Percentiles rank a stretch among this genome's conserved stretches.
These are phyloP conservation scores for Nothocercus julius DNA, from an alignment of 2,113 vertebrate genomes.

Conservation along the genomic window DNA sequence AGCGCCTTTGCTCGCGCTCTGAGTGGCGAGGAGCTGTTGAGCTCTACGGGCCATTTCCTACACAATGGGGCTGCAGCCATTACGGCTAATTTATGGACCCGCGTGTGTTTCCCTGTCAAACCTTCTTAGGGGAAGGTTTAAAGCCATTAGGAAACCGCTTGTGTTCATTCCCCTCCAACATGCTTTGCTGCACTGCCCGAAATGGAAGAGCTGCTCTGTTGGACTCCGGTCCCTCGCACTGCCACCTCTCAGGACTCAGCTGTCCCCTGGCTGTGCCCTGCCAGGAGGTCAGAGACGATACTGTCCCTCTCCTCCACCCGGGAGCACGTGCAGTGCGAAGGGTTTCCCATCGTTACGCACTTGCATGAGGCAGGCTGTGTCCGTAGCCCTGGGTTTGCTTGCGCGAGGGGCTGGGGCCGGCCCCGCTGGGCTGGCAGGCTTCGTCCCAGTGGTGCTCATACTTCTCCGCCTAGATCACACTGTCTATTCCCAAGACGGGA, in stretches of 20 bases:
- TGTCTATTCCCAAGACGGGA: not conserved
- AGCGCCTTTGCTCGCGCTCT: slow-evolving; percentile 54
- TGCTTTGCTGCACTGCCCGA: fast-evolving
- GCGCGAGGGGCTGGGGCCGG: not conserved
- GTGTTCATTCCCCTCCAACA: not conserved
- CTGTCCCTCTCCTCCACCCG: fast-evolving
- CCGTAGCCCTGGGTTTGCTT: not conserved
- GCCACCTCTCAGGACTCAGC: not conserved
- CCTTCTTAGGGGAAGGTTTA: slow-evolving; percentile 28
- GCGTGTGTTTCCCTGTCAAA: slow-evolving; percentile 39
- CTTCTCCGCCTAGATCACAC: not conserved
- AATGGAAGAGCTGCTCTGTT: not conserved
- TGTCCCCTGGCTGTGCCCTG: not conserved
- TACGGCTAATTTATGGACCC: slow-evolving; percentile 56
- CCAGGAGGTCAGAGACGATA: fast-evolving
- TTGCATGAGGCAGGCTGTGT: not conserved
- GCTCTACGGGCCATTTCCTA: slow-evolving; percentile 30
- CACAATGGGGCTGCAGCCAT: slow-evolving; percentile 47
- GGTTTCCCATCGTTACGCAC: not conserved
- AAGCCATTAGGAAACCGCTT: not conserved
- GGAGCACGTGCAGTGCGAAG: fast-evolving
- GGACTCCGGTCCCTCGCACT: not conserved
- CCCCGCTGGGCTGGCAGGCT: not conserved
- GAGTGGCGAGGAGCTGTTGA: not conserved
- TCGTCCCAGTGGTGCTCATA: not conserved